Percentiles rank a stretch among this genome's conserved stretches.
phyloP scores from a whole-genome alignment of 1,140 invertebrate genomes.

The Rhysida immarginata region DNA sequence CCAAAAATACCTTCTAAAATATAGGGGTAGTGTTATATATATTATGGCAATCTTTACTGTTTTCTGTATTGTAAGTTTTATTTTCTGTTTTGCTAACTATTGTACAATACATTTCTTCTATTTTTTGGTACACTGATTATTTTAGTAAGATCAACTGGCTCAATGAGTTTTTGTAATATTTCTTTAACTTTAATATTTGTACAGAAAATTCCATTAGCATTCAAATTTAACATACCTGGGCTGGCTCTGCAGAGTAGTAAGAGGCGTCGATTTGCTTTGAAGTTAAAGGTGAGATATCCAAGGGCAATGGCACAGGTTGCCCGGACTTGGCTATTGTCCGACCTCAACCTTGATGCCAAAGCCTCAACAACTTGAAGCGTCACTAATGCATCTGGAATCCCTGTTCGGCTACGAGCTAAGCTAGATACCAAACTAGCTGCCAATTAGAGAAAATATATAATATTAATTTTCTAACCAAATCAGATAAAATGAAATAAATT shows the following conservation, averaged over 20 bases:
- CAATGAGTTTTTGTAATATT: too few relatives aligned
- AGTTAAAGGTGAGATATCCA: background rate
- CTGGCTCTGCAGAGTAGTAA: background rate
- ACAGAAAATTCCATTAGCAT: too few relatives aligned
- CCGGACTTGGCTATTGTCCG: background rate
- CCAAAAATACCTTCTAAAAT: too few relatives aligned
- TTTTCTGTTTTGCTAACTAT: too few relatives aligned
- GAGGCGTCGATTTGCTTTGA: background rate
- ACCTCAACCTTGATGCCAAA: background rate
- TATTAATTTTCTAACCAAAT: background rate
- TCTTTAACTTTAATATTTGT: too few relatives aligned
- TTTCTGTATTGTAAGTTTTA: too few relatives aligned
- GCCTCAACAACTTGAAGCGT: background rate
- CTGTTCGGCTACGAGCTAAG: background rate
- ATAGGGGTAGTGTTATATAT: too few relatives aligned
- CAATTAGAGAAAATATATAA: background rate
- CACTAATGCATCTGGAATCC: background rate
- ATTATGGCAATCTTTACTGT: too few relatives aligned
- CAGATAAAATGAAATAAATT: too few relatives aligned
- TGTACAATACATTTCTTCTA: too few relatives aligned
- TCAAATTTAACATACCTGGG: background rate
- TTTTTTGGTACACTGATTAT: too few relatives aligned
- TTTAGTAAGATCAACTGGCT: too few relatives aligned
- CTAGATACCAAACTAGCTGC: conserved; percentile 1
- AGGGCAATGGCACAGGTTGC: background rate